Evolutionary conservation across 2,797 vertebrate species (phyloP).

Genomic region (Pseudomugil tenellus): DNA sequence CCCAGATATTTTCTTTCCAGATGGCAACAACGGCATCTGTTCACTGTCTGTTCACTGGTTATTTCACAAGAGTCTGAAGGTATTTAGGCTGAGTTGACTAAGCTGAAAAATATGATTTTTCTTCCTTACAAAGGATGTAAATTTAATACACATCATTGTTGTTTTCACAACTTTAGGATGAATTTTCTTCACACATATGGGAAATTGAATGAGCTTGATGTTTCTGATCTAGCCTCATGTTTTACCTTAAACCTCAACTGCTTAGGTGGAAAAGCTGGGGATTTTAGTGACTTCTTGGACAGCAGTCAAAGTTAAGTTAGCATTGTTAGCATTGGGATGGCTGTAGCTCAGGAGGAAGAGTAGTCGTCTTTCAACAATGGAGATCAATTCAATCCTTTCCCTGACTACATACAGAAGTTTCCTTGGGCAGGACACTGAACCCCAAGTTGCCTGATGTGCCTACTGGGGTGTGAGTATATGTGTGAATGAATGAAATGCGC

Average conservation of each 20-base stretch:
- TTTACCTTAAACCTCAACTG: constrained; percentile 4
- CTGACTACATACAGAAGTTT: no score
- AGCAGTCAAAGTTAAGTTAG: constrained; percentile 27
- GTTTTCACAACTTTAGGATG: not conserved
- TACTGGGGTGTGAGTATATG: no score
- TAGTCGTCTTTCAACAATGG: no score
- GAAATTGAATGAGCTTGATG: not conserved
- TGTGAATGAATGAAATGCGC: no score
- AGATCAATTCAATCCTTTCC: no score
- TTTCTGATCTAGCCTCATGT: constrained; percentile 5
- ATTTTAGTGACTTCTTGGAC: constrained; percentile 28
- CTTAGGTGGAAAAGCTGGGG: constrained; percentile 13
- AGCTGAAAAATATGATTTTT: not conserved
- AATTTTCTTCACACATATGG: constrained; percentile 12
- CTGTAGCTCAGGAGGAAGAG: no score
- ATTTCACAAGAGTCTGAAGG: constrained; percentile 26
- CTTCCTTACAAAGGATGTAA: not conserved
- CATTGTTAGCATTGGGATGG: no score
- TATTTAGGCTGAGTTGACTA: not conserved
- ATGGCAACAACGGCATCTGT: not conserved
- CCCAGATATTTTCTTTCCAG: not conserved
- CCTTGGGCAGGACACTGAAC: no score
- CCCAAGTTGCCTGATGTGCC: no score
- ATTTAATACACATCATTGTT: constrained; percentile 5
- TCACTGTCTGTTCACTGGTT: not conserved